Conservation (phyloP, 1,140 invertebrate species). For the Meloidogyne chitwoodi region DNA sequence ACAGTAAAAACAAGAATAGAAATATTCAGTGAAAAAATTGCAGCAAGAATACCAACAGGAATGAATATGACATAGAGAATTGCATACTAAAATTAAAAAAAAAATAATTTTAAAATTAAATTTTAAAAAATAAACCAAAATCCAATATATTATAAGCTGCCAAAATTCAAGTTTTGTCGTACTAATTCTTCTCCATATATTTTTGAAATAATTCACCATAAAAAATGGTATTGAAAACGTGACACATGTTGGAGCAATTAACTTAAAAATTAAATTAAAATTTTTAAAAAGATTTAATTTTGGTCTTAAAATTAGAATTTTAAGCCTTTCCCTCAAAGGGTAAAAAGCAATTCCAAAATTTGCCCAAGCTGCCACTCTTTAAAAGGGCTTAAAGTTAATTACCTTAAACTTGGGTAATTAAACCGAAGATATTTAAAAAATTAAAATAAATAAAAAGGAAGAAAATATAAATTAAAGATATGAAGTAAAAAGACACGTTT, state of each 20-base stretch:
- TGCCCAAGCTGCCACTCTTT: too few relatives aligned
- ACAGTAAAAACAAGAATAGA: background rate
- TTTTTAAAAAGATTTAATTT: background rate
- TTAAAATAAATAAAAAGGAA: background rate
- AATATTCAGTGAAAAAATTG: background rate
- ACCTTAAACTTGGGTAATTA: too few relatives aligned
- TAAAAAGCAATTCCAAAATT: too few relatives aligned
- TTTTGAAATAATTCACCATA: background rate
- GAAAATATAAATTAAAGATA: background rate
- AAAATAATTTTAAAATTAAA: background rate
- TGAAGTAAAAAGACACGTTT: background rate
- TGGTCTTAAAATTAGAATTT: too few relatives aligned
- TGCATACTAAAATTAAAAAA: background rate
- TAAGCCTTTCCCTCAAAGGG: too few relatives aligned
- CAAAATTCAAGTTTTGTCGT: background rate
- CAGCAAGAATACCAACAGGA: background rate
- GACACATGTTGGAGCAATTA: background rate
- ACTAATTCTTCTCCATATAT: background rate
- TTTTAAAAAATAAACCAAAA: background rate
- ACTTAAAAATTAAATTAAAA: background rate
- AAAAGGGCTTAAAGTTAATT: too few relatives aligned
- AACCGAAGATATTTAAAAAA: too few relatives aligned
- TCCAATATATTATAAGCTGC: background rate
- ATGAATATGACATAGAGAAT: background rate
- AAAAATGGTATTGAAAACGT: background rate